A percentile compares a stretch with the other conserved stretches of the same genome.
Evolutionary conservation across 2,797 vertebrate genomes (phyloP).

Genomic region (Smutsia temminckii): DNA sequence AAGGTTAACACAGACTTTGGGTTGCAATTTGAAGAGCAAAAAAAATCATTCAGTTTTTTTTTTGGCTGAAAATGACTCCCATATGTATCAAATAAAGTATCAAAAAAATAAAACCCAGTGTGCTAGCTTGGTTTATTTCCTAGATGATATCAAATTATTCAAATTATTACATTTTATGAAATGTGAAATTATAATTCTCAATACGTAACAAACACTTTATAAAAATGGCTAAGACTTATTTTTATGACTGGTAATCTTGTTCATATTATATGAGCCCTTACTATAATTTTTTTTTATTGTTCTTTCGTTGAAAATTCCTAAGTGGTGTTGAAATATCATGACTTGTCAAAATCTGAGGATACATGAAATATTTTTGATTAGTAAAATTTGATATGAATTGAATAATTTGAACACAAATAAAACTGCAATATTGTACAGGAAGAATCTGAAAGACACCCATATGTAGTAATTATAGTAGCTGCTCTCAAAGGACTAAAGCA

Average conservation of each 20-base stretch:
- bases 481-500: slow-evolving; percentile 55
- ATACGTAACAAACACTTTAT: neutral
- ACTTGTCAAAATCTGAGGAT: neutral
- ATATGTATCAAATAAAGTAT: neutral
- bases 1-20: neutral
- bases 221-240: neutral
- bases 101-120: neutral
- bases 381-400: neutral
- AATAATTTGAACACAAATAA: slow-evolving; percentile 53
- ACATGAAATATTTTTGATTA: neutral
- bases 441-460: neutral
- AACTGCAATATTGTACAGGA: slow-evolving; percentile 32
- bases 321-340: neutral
- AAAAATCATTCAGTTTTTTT: neutral
- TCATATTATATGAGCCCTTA: neutral
- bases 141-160: neutral
- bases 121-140: neutral
- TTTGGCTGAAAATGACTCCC: neutral
- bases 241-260: neutral
- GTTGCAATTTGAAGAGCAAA: neutral
- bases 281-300: neutral
- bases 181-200: neutral
- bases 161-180: neutral
- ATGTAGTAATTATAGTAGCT: slow-evolving; percentile 65
- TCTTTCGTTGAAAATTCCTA: neutral